phyloP scores from a whole-genome alignment of 2,113 vertebrate genomes.

The Erinaceus europaeus region DNA sequence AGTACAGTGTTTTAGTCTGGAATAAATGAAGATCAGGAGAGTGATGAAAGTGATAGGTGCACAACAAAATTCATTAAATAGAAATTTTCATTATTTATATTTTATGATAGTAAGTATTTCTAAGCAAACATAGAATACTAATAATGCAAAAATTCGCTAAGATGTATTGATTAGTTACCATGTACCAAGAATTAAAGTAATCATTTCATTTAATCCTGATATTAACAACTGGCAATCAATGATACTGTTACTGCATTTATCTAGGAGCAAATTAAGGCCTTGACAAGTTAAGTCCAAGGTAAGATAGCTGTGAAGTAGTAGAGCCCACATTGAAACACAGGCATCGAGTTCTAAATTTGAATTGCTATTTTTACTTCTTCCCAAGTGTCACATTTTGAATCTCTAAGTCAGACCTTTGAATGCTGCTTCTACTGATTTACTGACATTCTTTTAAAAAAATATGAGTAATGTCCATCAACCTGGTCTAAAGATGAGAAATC shows the following conservation, averaged over 20 bases:
- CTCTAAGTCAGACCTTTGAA: background rate
- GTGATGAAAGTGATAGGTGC: background rate
- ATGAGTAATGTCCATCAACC: background rate
- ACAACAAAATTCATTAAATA: background rate
- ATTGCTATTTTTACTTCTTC: background rate
- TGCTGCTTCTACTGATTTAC: background rate
- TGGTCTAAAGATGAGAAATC: background rate
- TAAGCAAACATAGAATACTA: background rate
- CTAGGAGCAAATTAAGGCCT: background rate
- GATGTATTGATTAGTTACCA: background rate
- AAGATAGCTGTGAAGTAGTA: background rate
- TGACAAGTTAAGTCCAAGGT: background rate
- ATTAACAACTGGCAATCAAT: background rate
- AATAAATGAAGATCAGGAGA: background rate
- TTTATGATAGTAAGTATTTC: background rate
- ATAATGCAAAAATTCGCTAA: background rate
- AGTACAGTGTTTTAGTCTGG: background rate
- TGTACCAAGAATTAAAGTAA: background rate
- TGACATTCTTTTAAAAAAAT: constrained; percentile 11
- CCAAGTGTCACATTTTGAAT: background rate
- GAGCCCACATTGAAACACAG: background rate
- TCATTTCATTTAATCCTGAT: background rate
- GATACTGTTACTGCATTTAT: background rate
- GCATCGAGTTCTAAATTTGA: background rate
- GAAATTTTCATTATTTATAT: background rate